Evolutionary conservation across 1,140 invertebrate genomes (phyloP), one percentile per base, ranked within the genome.

Genomic region (Drosophila micromelanica): DNA sequence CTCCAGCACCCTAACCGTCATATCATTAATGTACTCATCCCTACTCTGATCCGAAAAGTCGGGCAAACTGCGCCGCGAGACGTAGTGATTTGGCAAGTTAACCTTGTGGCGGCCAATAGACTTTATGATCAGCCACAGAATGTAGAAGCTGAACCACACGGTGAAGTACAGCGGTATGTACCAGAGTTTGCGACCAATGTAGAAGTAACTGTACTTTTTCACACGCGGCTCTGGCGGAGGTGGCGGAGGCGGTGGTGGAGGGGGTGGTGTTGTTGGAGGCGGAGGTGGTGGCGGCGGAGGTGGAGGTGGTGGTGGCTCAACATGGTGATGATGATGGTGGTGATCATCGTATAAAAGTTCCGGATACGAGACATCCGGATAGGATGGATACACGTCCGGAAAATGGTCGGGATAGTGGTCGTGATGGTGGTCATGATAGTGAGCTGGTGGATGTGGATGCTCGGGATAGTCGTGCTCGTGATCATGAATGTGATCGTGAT

Each of bases 131-230:
- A 97, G 92, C 40, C 95, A 95, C 2, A 95, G 94, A 2, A 97
- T 95, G 75, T 97, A 97, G 63, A 96, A 93, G 63, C 96, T 95
- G 79, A 97, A 97, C 91, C 91, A 97, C n/a, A 96, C 95, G 64
- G 96, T 96, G 81, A 97, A 97, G 87, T 97, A 97, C 11, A 97
- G 85, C 0, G 96, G 96, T 45, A 97, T 93, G 78, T 97, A 97
- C 94, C 96, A 97, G 2, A 97, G 92, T 80, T 97, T 96, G 65
- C 95, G 94, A 0, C 96, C 96, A 73, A 97, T 94, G 80, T 95
- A 96, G 85, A 96, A 97, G 91, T 97, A 97, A 84, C 95, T 96
- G 93, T 96, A 97, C 68, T 96, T 96, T 59, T 94, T 95, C 43
- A 96, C 93, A 76, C 95, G 93, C 54, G 94, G 93, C 86, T 95